Percentiles rank a stretch among this genome's conserved stretches.
Evolutionary conservation across 2,888 invertebrate species (phyloP).

Genomic region (Tenthredo amoena): DNA sequence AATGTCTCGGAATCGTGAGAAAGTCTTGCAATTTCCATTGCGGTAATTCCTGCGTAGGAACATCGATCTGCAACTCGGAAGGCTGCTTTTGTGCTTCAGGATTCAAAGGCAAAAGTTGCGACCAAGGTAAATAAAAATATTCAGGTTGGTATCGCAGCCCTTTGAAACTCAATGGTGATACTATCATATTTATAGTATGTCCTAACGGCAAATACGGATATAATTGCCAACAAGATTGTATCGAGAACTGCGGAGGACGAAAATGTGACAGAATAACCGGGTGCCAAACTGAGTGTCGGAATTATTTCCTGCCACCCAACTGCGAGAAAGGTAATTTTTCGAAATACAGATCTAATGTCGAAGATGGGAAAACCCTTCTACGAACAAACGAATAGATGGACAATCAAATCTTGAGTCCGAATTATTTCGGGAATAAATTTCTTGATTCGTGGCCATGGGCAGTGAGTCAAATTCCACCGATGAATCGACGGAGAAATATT

Average conservation of each 20-base stretch:
- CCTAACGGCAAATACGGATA: background rate
- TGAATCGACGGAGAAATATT: background rate
- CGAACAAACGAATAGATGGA: background rate
- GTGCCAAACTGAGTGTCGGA: background rate
- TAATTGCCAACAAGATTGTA: background rate
- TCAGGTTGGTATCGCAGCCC: background rate
- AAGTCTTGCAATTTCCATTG: background rate
- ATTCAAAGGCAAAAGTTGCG: background rate
- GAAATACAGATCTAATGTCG: background rate
- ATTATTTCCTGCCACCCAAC: background rate
- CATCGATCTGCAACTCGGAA: background rate
- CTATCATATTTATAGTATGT: constrained; percentile 7
- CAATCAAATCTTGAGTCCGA: background rate
- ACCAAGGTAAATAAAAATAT: background rate
- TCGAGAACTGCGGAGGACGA: background rate
- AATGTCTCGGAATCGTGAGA: background rate
- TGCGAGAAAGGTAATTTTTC: constrained; percentile 2
- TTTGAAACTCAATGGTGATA: background rate
- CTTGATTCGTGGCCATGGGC: background rate
- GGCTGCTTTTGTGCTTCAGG: background rate
- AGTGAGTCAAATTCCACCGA: background rate
- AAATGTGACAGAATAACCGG: background rate
- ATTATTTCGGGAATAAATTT: background rate
- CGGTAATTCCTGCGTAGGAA: background rate
- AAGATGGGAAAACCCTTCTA: background rate